Conservation (phyloP, 2,797 vertebrate species). For the Prionace glauca region DNA sequence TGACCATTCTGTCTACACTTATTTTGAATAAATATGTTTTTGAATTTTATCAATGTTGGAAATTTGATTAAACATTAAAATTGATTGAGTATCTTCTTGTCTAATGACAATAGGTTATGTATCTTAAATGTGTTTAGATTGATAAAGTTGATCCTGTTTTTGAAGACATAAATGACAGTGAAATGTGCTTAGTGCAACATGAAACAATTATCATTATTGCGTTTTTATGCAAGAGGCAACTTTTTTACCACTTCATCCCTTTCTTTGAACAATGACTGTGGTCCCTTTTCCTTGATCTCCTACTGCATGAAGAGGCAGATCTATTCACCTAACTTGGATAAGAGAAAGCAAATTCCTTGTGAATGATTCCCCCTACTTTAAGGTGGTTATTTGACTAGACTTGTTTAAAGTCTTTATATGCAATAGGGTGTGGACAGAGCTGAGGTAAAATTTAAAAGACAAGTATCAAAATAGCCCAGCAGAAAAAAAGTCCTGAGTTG, state of each 20-base stretch:
- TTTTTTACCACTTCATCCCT: conserved; percentile 48
- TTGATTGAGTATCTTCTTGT: not conserved
- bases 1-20: too few relatives aligned
- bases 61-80: not conserved
- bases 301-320: conserved; percentile 39
- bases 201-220: conserved; percentile 48
- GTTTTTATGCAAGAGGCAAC: conserved; percentile 43
- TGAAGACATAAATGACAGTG: not conserved
- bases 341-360: conserved; percentile 46
- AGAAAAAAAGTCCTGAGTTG: conserved; percentile 44
- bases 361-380: conserved; percentile 45
- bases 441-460: conserved; percentile 47
- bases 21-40: not conserved
- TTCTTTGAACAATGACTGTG: conserved; percentile 42
- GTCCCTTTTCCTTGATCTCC: conserved; percentile 42
- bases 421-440: conserved; percentile 48
- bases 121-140: not conserved
- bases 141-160: not conserved
- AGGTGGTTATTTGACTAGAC: conserved; percentile 46
- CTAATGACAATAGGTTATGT: not conserved
- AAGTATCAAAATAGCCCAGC: conserved; percentile 44
- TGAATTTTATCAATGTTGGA: conserved; percentile 17
- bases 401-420: conserved; percentile 49
- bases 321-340: conserved; percentile 45
- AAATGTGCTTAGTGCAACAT: conserved; percentile 45